Evolutionary conservation across 1,140 invertebrate genomes (phyloP).

Genomic region (Dryas iulia): DNA sequence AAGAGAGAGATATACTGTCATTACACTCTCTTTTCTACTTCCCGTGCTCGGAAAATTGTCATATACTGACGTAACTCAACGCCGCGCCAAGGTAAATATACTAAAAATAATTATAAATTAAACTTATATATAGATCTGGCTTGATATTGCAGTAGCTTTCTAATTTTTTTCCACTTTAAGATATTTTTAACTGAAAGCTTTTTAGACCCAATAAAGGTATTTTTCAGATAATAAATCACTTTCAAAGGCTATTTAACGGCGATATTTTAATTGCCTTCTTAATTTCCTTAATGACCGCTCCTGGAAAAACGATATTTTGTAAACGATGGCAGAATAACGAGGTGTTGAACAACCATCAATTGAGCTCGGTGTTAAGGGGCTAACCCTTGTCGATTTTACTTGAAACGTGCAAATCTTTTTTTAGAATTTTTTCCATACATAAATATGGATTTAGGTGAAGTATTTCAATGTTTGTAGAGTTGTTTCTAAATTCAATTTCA

Average conservation of each 20-base stretch:
- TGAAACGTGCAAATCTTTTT: not conserved
- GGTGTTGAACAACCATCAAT: constrained; percentile 6
- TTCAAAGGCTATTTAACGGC: constrained; percentile 26
- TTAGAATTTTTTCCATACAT: not conserved
- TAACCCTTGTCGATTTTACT: not conserved
- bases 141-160: too few relatives aligned
- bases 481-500: too few relatives aligned
- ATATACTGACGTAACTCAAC: too few relatives aligned
- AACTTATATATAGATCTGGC: too few relatives aligned
- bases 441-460: not conserved
- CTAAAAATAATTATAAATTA: too few relatives aligned
- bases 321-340: constrained; percentile 18
- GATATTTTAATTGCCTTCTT: constrained; percentile 39
- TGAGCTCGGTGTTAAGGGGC: not conserved
- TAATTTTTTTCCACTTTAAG: too few relatives aligned
- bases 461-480: too few relatives aligned
- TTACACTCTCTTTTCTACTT: too few relatives aligned
- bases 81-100: too few relatives aligned
- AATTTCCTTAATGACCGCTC: constrained; percentile 35
- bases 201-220: constrained; percentile 17
- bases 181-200: not conserved
- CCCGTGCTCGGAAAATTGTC: too few relatives aligned
- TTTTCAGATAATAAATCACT: constrained; percentile 32
- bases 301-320: constrained; percentile 24
- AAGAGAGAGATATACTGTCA: too few relatives aligned